These are phyloP conservation scores for Hirtodrosophila alboralis DNA, from an alignment of 2,888 invertebrate genomes.

Conservation along the genomic window DNA sequence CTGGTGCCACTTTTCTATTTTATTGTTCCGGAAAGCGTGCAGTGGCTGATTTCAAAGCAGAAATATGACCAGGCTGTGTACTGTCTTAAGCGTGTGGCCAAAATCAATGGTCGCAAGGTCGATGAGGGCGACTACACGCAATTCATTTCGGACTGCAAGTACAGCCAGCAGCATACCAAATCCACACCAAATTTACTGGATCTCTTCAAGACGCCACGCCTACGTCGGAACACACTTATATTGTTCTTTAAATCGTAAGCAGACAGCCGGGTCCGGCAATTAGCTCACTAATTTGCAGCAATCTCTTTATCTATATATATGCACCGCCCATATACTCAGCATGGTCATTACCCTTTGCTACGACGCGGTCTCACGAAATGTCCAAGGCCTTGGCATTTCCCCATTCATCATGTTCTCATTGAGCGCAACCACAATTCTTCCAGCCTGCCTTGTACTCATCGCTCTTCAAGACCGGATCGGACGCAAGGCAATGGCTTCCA, in stretches of 20 bases:
- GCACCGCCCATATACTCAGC: conserved; percentile 74
- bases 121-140: conserved; percentile 77
- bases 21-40: conserved; percentile 86
- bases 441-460: conserved; percentile 85
- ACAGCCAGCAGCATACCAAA: conserved; percentile 57
- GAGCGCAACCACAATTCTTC: conserved; percentile 86
- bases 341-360: conserved; percentile 87
- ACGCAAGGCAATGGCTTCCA: conserved; percentile 86
- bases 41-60: conserved; percentile 86
- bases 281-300: neutral
- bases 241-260: conserved; percentile 87
- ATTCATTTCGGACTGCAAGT: conserved; percentile 77
- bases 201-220: conserved; percentile 85
- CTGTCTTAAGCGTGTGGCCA: conserved; percentile 85
- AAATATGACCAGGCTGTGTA: conserved; percentile 85
- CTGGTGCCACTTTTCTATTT: conserved; percentile 85
- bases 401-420: conserved; percentile 86
- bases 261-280: neutral
- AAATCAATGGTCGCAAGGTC: conserved; percentile 84
- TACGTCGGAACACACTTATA: conserved; percentile 84
- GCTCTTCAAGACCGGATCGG: conserved; percentile 83
- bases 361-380: conserved; percentile 86
- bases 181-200: conserved; percentile 83
- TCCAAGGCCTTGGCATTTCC: conserved; percentile 85
- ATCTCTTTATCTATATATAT: conserved; percentile 8